Percentiles rank a stretch among this genome's conserved stretches.
These are phyloP conservation scores for Sebastes steindachneri DNA, from an alignment of 2,797 vertebrate species.

Conservation along the genomic window DNA sequence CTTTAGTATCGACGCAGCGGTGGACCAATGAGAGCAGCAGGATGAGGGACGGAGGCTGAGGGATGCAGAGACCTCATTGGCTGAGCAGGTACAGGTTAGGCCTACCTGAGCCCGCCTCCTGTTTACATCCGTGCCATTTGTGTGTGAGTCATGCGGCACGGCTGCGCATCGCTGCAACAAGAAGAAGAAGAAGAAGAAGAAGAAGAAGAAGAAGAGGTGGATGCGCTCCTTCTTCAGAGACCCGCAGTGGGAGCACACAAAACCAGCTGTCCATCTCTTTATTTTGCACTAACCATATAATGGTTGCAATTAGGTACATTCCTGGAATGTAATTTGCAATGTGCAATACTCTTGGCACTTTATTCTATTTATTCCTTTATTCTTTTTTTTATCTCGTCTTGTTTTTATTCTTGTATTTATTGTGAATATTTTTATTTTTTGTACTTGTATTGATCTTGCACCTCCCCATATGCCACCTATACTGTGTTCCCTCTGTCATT, in stretches of 20 bases:
- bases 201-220: constrained; percentile 26
- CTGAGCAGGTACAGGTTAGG: constrained; percentile 56
- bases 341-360: no score
- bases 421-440: no score
- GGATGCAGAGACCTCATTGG: constrained; percentile 53
- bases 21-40: constrained; percentile 54
- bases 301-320: no score
- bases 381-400: no score
- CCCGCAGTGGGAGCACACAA: constrained; percentile 53
- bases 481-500: no score
- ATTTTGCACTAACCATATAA: no score
- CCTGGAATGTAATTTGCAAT: no score
- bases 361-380: no score
- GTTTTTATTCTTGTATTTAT: no score
- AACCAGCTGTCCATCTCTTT: constrained; percentile 16
- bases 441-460: no score
- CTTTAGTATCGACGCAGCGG: constrained; percentile 43
- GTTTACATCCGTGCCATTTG: constrained; percentile 76
- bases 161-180: constrained; percentile 75
- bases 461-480: no score
- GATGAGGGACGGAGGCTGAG: neutral
- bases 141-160: constrained; percentile 82
- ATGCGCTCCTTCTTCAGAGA: constrained; percentile 48
- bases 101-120: constrained; percentile 73
- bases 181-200: neutral